Base-by-base conservation (phyloP, 2,888 invertebrate genomes). In the Carterocephalus palaemon region DNA sequence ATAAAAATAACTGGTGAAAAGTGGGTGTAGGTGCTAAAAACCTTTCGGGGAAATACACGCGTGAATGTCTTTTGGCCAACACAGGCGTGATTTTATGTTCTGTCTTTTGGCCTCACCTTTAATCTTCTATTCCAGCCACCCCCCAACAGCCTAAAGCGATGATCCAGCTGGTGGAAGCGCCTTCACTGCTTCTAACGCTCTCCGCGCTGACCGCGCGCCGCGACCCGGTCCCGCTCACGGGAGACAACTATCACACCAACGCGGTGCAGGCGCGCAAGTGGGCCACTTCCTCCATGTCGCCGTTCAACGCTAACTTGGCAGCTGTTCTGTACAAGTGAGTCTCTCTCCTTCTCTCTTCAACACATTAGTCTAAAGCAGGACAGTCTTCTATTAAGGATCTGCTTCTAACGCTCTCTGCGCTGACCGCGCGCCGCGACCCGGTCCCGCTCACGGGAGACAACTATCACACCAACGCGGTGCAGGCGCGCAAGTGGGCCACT, bases 301-400 rank as follows among this genome's bases (percentile, higher is more conserved):
- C 95, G 0, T 95, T 92, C 63, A 91, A 91, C 4, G 89, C 90
- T 1, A 95, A 95, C 73, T 66, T 95, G 4, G 91, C 90, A 12
- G 93, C 93, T 19, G 89, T 93, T 0, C 88, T 95, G 48, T 94
- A 93, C 75, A 89, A 91, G 91, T 93, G 68, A 85, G 88, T 49
- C n/a, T n/a, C n/a, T n/a, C n/a, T n/a, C n/a, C n/a, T n/a, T n/a
- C n/a, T n/a, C n/a, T n/a, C n/a, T n/a, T n/a, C n/a, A n/a, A n/a
- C n/a, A n/a, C n/a, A n/a, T n/a, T n/a, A n/a, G n/a, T n/a, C n/a
- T n/a, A n/a, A n/a, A n/a, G n/a, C n/a, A n/a, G n/a, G n/a, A n/a
- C n/a, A n/a, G n/a, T n/a, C n/a, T n/a, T n/a, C n/a, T n/a, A n/a
- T n/a, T n/a, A n/a, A n/a, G n/a, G n/a, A n/a, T n/a, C 60, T 94